Percentiles rank a stretch among this genome's conserved stretches.
These are phyloP conservation scores for Gryllus bimaculatus DNA, from an alignment of 1,140 invertebrate species.

Conservation along the genomic window DNA sequence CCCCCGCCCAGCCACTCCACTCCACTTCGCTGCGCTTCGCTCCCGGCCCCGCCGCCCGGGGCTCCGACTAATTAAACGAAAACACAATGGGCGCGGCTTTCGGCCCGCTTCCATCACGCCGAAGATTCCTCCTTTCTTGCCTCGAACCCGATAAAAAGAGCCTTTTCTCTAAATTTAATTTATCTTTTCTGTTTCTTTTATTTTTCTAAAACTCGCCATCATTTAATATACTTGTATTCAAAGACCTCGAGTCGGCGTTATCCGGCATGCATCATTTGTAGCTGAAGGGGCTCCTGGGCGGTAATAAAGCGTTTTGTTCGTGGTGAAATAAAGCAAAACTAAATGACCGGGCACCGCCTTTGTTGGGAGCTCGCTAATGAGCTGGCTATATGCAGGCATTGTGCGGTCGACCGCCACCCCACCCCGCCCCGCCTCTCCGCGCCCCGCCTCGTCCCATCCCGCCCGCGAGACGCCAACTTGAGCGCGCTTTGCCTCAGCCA, in stretches of 20 bases:
- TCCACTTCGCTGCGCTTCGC: too few relatives aligned
- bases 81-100: neutral
- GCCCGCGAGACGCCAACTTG: too few relatives aligned
- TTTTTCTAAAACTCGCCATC: neutral
- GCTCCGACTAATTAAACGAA: neutral
- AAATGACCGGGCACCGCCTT: neutral
- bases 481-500: too few relatives aligned
- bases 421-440: too few relatives aligned
- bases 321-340: neutral
- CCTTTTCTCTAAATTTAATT: neutral
- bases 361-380: neutral
- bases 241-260: neutral
- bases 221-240: neutral
- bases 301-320: constrained; percentile 4
- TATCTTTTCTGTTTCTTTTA: neutral
- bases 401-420: neutral
- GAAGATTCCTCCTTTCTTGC: neutral
- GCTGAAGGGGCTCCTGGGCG: neutral
- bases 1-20: neutral
- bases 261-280: neutral
- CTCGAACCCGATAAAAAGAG: neutral
- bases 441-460: too few relatives aligned
- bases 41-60: too few relatives aligned
- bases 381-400: neutral
- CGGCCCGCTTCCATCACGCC: neutral